These are phyloP conservation scores for Habroteleia sp. DNA, from an alignment of 2,888 invertebrate species.

Conservation along the genomic window DNA sequence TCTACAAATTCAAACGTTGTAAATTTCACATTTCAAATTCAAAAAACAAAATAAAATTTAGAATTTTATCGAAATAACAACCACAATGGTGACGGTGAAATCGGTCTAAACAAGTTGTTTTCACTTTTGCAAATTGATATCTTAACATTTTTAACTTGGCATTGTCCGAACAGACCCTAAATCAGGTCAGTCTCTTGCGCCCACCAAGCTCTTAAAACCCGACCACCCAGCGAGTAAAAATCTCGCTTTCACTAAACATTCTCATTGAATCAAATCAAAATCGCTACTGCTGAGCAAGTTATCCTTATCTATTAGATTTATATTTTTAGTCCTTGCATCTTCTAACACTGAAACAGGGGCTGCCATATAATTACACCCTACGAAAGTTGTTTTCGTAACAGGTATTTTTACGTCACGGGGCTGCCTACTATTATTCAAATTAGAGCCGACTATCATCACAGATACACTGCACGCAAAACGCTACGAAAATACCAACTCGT, in stretches of 20 bases:
- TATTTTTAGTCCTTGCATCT: slow-evolving; percentile 24
- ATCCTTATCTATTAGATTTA: slow-evolving; percentile 13
- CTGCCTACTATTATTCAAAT: slow-evolving; percentile 61
- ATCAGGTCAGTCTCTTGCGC: slow-evolving; percentile 2
- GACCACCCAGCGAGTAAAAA: slow-evolving; percentile 22
- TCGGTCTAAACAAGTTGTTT: too few species aligned
- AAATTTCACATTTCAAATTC: too few species aligned
- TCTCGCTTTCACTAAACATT: slow-evolving; percentile 20
- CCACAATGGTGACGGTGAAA: too few species aligned
- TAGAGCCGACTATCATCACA: slow-evolving; percentile 50
- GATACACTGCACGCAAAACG: slow-evolving; percentile 54
- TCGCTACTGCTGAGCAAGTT: slow-evolving; percentile 13
- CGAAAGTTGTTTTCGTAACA: slow-evolving; percentile 59
- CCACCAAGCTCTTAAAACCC: neutral
- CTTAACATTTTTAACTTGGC: too few species aligned
- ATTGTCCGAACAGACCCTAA: neutral
- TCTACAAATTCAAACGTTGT: too few species aligned
- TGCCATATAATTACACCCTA: slow-evolving; percentile 51
- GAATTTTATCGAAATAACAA: too few species aligned
- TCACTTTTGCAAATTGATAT: too few species aligned
- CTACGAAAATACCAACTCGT: slow-evolving; percentile 42
- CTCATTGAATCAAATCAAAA: slow-evolving; percentile 34
- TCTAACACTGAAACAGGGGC: slow-evolving; percentile 18
- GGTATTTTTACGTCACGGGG: slow-evolving; percentile 48
- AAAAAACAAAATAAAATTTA: too few species aligned